phyloP scores from a whole-genome alignment of 2,888 invertebrate species.

The Rhogogaster chlorosoma region DNA sequence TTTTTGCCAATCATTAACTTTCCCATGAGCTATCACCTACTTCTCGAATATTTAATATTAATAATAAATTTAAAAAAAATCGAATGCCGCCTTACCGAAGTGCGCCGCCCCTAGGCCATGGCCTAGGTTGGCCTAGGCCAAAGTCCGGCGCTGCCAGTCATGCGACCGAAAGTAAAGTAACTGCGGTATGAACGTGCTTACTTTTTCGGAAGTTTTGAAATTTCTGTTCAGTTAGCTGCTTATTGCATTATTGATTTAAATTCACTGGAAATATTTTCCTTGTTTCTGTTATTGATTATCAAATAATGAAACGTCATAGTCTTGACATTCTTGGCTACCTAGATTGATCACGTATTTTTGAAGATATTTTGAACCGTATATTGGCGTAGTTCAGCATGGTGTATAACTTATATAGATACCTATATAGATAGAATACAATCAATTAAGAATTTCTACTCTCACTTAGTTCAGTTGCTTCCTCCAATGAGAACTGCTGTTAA shows the following conservation, averaged over 20 bases:
- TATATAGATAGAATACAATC: conserved; percentile 31
- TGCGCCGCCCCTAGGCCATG: no score
- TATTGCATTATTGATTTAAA: background rate
- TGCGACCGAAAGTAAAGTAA: background rate
- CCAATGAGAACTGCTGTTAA: conserved; percentile 18
- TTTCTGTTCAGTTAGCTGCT: conserved; percentile 2
- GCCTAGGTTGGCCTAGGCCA: no score
- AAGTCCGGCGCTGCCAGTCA: background rate
- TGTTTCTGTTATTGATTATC: background rate
- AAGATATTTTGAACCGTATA: conserved; percentile 50
- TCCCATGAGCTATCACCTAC: no score
- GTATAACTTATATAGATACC: conserved; percentile 28
- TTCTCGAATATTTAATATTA: no score
- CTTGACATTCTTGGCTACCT: background rate
- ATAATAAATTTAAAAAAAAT: no score
- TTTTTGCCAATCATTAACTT: no score
- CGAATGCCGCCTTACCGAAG: no score
- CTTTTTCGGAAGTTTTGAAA: background rate
- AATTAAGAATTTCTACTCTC: conserved; percentile 5
- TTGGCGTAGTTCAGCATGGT: conserved; percentile 46
- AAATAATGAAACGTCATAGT: background rate
- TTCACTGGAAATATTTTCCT: background rate
- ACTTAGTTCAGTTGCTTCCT: conserved; percentile 40
- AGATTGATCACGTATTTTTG: conserved; percentile 21
- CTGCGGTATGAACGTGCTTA: background rate